phyloP scores from a whole-genome alignment of 2,113 vertebrate genomes.

The Apteryx owenii region DNA sequence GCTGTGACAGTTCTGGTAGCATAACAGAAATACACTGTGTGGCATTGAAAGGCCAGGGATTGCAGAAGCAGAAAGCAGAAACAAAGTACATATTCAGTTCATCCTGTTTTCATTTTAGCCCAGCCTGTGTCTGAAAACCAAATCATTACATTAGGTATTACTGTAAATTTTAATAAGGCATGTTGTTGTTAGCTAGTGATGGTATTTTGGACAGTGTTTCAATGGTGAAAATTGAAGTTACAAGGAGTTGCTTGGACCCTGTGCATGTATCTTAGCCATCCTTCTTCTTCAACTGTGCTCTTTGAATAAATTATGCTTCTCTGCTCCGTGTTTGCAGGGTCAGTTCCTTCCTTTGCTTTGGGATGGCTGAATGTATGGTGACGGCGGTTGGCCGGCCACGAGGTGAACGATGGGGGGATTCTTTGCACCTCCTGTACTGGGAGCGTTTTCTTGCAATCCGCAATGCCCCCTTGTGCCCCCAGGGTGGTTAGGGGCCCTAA shows the following conservation, averaged over 20 bases:
- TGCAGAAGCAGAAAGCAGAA: neutral
- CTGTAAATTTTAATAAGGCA: neutral
- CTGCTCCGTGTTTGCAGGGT: fast-evolving
- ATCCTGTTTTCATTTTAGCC: conserved; percentile 4
- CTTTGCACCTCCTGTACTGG: neutral
- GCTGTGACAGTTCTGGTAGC: neutral
- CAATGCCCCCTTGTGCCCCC: neutral
- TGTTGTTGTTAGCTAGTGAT: neutral
- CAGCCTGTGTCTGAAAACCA: neutral
- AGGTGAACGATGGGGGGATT: neutral
- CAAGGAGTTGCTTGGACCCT: neutral
- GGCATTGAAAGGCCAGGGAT: neutral
- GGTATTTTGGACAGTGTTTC: neutral
- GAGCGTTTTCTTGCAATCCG: fast-evolving
- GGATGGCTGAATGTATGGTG: neutral
- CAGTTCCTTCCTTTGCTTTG: neutral
- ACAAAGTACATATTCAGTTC: conserved; percentile 33
- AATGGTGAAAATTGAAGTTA: neutral
- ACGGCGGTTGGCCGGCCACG: neutral
- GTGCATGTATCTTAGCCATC: neutral
- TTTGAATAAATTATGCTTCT: neutral
- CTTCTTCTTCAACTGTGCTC: neutral
- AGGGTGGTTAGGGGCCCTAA: fast-evolving
- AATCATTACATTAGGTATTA: neutral
- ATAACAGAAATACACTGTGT: neutral